A percentile compares a stretch with the other conserved stretches of the same genome.
phyloP scores from a whole-genome alignment of 2,113 vertebrate species.

The Ariopsis seemanni region DNA sequence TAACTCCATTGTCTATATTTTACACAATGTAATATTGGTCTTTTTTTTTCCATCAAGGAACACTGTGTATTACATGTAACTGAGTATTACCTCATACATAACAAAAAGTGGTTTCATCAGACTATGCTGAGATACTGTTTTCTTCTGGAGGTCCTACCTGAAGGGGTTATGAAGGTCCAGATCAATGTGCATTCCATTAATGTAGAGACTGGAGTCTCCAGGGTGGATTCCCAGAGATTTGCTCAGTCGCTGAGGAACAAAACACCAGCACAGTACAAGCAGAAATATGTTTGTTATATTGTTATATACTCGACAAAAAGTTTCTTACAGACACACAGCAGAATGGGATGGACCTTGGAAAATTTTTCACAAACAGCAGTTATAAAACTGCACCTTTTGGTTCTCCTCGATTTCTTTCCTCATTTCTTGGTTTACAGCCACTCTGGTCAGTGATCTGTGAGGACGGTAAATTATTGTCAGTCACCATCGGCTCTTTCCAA shows the following conservation, averaged over 20 bases:
- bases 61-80: neutral
- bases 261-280: neutral
- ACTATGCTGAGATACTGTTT: neutral
- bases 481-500: slow-evolving; percentile 69
- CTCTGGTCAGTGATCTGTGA: slow-evolving; percentile 89
- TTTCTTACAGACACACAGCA: neutral
- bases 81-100: neutral
- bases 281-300: slow-evolving; percentile 5
- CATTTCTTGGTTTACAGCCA: slow-evolving; percentile 86
- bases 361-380: slow-evolving; percentile 35
- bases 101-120: neutral
- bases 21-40: neutral
- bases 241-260: slow-evolving; percentile 77
- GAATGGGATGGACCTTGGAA: neutral
- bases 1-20: neutral
- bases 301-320: neutral
- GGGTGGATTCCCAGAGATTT: slow-evolving; percentile 83
- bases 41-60: neutral
- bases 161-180: slow-evolving; percentile 86
- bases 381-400: slow-evolving; percentile 86
- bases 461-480: slow-evolving; percentile 76
- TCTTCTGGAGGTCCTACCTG: slow-evolving; percentile 74
- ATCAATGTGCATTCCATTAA: slow-evolving; percentile 90
- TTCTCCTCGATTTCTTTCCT: slow-evolving; percentile 91
- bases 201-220: slow-evolving; percentile 85